Conservation (phyloP, 2,888 invertebrate species). For the Eristalinus aeneus region DNA sequence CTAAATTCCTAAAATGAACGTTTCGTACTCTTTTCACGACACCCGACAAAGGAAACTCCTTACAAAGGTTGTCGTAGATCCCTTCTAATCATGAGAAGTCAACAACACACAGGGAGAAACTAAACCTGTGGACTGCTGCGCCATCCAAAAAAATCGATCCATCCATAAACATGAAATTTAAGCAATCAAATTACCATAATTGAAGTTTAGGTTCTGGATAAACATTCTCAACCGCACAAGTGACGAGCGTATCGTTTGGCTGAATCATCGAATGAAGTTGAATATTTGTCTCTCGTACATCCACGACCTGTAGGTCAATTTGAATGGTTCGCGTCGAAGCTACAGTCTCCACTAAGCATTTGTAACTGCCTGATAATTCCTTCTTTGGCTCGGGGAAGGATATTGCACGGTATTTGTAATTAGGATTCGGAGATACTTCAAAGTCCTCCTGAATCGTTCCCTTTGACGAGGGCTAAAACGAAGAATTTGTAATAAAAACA, state of each 20-base stretch:
- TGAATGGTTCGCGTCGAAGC: conserved; percentile 28
- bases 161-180: too few relatives aligned
- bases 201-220: conserved; percentile 51
- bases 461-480: conserved; percentile 29
- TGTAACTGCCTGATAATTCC: conserved; percentile 49
- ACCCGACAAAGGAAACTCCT: too few relatives aligned
- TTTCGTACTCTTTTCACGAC: too few relatives aligned
- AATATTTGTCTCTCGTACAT: conserved; percentile 44
- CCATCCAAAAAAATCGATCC: too few relatives aligned
- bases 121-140: too few relatives aligned
- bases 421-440: conserved; percentile 23
- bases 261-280: conserved; percentile 8
- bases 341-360: conserved; percentile 42
- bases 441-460: conserved; percentile 49
- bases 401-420: conserved; percentile 48
- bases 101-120: too few relatives aligned
- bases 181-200: conserved; percentile 40
- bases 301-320: conserved; percentile 47
- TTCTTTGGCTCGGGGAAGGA: conserved; percentile 37
- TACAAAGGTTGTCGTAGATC: too few relatives aligned
- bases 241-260: conserved; percentile 43
- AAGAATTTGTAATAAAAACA: neutral
- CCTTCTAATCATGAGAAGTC: too few relatives aligned
- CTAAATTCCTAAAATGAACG: too few relatives aligned
- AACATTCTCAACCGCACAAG: conserved; percentile 50